A percentile compares a stretch with the other conserved stretches of the same genome.
phyloP scores from a whole-genome alignment of 2,888 invertebrate species.

The Linnaemya tessellans region DNA sequence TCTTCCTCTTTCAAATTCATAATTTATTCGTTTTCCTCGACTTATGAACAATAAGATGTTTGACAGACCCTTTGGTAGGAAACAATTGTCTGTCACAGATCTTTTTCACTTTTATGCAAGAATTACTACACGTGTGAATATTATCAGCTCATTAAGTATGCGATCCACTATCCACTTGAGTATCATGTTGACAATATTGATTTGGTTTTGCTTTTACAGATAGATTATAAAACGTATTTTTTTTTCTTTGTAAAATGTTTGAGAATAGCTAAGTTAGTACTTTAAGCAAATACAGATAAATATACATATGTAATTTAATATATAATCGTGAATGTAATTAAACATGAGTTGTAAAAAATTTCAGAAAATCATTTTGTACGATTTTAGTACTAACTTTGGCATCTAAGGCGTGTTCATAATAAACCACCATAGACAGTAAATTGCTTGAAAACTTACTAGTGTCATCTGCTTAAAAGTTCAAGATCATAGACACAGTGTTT shows the following conservation, averaged over 20 bases:
- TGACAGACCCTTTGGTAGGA: conserved; percentile 1
- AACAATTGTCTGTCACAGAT: conserved; percentile 8
- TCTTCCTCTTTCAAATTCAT: not conserved
- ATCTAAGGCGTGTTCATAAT: too few species aligned
- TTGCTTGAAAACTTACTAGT: too few species aligned
- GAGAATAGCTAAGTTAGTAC: not conserved
- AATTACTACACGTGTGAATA: not conserved
- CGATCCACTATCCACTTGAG: conserved; percentile 3
- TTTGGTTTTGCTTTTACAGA: conserved; percentile 16
- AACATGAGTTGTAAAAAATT: not conserved
- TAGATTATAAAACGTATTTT: not conserved
- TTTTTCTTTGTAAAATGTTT: not conserved
- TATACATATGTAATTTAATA: not conserved
- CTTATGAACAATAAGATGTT: not conserved
- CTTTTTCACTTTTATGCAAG: not conserved
- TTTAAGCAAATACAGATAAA: not conserved
- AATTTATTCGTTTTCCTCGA: conserved; percentile 8
- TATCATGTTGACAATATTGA: not conserved
- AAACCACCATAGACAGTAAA: too few species aligned
- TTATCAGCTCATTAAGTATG: conserved; percentile 39
- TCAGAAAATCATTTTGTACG: too few species aligned
- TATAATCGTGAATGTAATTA: not conserved
- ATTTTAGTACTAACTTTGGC: too few species aligned
- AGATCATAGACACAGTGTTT: too few species aligned
- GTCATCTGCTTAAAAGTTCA: too few species aligned